Evolutionary conservation across 2,888 invertebrate genomes (phyloP), one percentile per base, ranked within the genome.

Genomic region (Meiosimyza decipiens): DNA sequence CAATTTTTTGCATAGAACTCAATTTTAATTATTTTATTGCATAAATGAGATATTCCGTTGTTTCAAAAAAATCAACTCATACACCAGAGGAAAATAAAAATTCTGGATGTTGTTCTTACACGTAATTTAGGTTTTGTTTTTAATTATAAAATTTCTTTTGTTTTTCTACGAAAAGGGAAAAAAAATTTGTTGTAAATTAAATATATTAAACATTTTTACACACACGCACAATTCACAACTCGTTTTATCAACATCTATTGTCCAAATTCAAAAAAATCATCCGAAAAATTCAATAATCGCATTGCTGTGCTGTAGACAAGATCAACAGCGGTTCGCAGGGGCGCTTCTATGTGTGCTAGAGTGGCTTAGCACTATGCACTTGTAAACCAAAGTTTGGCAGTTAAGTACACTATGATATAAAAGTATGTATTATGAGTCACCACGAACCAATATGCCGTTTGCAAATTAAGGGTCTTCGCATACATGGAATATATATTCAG

Each of bases 401-500:
- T 40, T 63, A 9, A 49, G 63, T 63, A 63, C 63, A 63, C 16
- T 63, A 47, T 16, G 49, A n/a, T n/a, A 13, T 7, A 18, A 40
- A 47, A 63, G 57, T 15, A 11, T 47, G 49, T n/a, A 9, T n/a
- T 49, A 63, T 63, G 63, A 63, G n/a, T 63, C 63, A 63, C 47
- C 11, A 13, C 18, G 9, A 63, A 40, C 4, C 40, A 40, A 40
- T 0, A 9, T 40, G 3, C 1, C 40, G 9, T 40, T 40, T 40
- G 28, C 3, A 28, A 28, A 3, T 3, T 28, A 28, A 28, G 28
- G 28, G 28, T 9, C 40, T 40, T 1, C 40, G 9, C 40, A 40
- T 40, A 40, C 9, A 22, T 22, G 2, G 22, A 22, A 22, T 2
- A 22, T 22, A n/a, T n/a, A n/a, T n/a, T n/a, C n/a, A 22, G 22